Conservation (phyloP, 2,888 invertebrate species). For the Melanostoma mellinum region DNA sequence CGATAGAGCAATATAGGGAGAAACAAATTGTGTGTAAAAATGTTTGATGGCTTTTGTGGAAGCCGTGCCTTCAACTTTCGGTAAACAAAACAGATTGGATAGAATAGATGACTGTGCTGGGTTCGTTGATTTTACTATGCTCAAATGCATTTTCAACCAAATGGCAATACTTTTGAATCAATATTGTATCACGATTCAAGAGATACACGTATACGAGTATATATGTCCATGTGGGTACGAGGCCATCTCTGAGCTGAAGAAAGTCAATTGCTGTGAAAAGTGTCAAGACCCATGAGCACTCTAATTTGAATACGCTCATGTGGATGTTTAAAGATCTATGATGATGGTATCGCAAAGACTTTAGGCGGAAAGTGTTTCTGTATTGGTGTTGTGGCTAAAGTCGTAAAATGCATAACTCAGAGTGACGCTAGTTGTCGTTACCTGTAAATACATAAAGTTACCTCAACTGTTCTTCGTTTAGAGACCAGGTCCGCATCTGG, state of each 20-base stretch:
- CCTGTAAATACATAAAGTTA: too few species aligned
- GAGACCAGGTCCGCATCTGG: too few species aligned
- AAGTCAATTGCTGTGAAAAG: constrained; percentile 55
- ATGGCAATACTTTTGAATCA: neutral
- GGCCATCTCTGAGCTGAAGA: constrained; percentile 23
- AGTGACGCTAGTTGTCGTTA: too few species aligned
- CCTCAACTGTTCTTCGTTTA: too few species aligned
- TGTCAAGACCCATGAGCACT: constrained; percentile 14
- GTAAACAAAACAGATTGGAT: neutral
- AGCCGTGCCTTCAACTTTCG: neutral
- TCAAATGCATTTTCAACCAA: neutral
- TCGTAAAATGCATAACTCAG: too few species aligned
- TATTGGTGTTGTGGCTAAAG: too few species aligned
- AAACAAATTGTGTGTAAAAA: constrained; percentile 39
- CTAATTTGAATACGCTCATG: constrained; percentile 41
- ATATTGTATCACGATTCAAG: constrained; percentile 1
- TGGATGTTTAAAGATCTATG: neutral
- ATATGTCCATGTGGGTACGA: constrained; percentile 38
- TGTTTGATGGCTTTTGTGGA: constrained; percentile 5
- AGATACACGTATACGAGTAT: neutral
- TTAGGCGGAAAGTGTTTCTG: too few species aligned
- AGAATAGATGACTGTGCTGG: neutral
- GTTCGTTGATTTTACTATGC: constrained; percentile 9
- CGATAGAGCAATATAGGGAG: constrained; percentile 18
- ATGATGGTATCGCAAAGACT: neutral